Percentiles rank a stretch among this genome's conserved stretches.
phyloP scores from a whole-genome alignment of 2,888 invertebrate genomes.

The Sturmia bella region DNA sequence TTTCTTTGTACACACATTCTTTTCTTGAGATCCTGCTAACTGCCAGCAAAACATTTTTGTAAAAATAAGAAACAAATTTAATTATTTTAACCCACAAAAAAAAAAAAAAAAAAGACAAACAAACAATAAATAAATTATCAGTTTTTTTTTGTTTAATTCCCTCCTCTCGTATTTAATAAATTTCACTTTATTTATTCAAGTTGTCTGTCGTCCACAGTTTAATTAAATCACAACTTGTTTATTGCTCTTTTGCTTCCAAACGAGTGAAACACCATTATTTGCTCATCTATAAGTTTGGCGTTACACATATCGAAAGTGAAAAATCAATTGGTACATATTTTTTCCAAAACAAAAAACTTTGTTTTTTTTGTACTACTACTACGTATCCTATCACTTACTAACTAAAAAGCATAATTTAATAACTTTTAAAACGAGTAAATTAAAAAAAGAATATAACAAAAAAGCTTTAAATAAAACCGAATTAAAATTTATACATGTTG shows the following conservation, averaged over 20 bases:
- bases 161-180: neutral
- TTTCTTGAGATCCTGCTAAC: slow-evolving; percentile 56
- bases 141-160: no score
- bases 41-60: slow-evolving; percentile 43
- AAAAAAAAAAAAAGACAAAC: neutral
- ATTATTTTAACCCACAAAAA: neutral
- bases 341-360: slow-evolving; percentile 66
- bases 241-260: slow-evolving; percentile 28
- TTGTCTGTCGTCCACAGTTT: slow-evolving; percentile 12
- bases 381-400: slow-evolving; percentile 33
- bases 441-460: slow-evolving; percentile 21
- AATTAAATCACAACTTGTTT: slow-evolving; percentile 20
- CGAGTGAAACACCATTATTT: slow-evolving; percentile 41
- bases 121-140: no score
- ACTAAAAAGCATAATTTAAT: neutral
- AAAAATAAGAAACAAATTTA: slow-evolving; percentile 40
- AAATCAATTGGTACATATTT: slow-evolving; percentile 77
- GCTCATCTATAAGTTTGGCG: slow-evolving; percentile 58
- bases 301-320: slow-evolving; percentile 72
- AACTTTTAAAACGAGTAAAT: slow-evolving; percentile 33
- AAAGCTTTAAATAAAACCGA: slow-evolving; percentile 52
- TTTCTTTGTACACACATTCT: slow-evolving; percentile 63
- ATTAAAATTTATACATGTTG: slow-evolving; percentile 86
- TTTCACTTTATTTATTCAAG: slow-evolving; percentile 22
- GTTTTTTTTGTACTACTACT: slow-evolving; percentile 54